Base-by-base conservation (phyloP, 2,888 invertebrate genomes). In the Scaptomyza flava region DNA sequence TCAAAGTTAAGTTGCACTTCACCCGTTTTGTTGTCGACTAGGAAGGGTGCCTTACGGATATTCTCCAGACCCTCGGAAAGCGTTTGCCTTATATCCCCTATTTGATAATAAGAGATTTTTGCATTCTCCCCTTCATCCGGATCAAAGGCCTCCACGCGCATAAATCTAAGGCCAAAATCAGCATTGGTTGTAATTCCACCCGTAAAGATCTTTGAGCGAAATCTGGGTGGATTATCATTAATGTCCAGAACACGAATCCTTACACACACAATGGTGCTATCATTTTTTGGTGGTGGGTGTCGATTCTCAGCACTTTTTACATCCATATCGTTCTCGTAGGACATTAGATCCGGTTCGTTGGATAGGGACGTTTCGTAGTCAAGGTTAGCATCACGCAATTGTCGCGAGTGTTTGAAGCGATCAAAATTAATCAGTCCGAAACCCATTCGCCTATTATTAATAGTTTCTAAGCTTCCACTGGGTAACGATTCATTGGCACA, bases 101-200 rank as follows among this genome's bases (percentile, higher is more conserved):
- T 93, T 81, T 96, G 94, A 89, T 95, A 96, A 91, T 97, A 98
- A 34, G 93, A 94, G 54, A 98, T 93, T 83, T 94, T 93, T 0
- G 97, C 95, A 90, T 98, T 97, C 3, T 93, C 92, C 0, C 95
- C 96, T 69, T 93, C 94, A 87, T 97, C 97, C n/a, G 93, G 91
- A 92, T 97, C 97, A 72, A 94, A 91, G 1, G 97, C 97, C 93
- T 96, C 95, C 0, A 98, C 93, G 72, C 94, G 93, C 96, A 98
- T 96, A 88, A 98, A 96, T 83, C 95, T 95, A 0, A 96, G 95
- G 0, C 98, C 98, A 91, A 98, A 98, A 90, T 97, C 96, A 0
- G 97, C 97, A 72, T 96, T 97, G 0, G 98, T 98, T 12, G 98
- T 98, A 1, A 99, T 96, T 1, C 98, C 98, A 0, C 98, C 98